Evolutionary conservation across 2,113 vertebrate genomes (phyloP), one percentile per base, ranked within the genome.

Genomic region (Laticauda colubrina): DNA sequence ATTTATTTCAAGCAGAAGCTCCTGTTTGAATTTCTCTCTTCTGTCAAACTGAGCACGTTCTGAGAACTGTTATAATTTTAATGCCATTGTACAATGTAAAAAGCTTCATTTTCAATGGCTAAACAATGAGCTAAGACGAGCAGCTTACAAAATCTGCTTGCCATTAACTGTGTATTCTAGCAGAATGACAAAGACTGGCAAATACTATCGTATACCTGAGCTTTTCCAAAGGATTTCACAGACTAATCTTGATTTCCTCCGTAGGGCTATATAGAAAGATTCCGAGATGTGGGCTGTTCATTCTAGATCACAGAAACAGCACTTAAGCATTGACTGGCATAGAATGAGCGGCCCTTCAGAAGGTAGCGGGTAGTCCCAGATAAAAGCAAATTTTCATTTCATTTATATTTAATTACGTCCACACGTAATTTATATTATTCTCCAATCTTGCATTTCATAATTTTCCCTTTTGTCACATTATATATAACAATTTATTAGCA

Each of bases 111-210:
- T 18, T 69, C 85, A 93, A 92, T 91, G 34, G 81, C 3, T 86
- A 69, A 87, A 95, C 90, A 39, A 88, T 90, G 21, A 45, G 92
- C 93, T n/a, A 96, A 94, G 89, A 90, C 29, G 94, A 96, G 89
- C 85, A 92, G 45, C 81, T 91, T 93, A 88, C 93, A 94, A 93
- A 96, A 93, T 88, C 85, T 55, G 89, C 53, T 93, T 93, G 3
- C 57, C 94, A 88, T 97, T 95, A 94, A 95, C 94, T 89, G 92
- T 95, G 81, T 94, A 93, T 94, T 95, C 93, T 90, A 95, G 90
- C 23, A 26, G 34, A 92, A 89, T 94, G 94, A 95, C 56, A 91
- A 91, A 89, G 26, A 94, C 90, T 59, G 64, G 39, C 61, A 45
- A 75, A 59, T 89, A 56, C 87, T 59, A 29, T 11, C 85, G 53